phyloP scores from a whole-genome alignment of 2,888 invertebrate species.

The Dryadula phaetusa region DNA sequence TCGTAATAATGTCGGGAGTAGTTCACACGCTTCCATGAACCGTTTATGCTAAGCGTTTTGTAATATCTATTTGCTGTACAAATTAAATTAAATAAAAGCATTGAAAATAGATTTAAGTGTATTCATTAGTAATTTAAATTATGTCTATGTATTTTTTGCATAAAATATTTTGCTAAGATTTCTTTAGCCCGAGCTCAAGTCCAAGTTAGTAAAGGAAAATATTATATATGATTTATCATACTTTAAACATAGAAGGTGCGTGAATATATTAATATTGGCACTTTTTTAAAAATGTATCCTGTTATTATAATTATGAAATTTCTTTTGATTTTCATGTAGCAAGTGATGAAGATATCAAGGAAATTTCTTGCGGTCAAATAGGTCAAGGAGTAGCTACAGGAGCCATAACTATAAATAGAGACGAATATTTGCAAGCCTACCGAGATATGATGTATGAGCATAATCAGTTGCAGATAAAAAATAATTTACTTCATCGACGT shows the following conservation, averaged over 20 bases:
- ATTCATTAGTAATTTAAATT: too few relatives aligned
- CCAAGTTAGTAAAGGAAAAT: too few relatives aligned
- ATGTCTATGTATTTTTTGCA: too few relatives aligned
- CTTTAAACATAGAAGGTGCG: too few relatives aligned
- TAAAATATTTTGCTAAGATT: too few relatives aligned
- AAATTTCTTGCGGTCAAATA: slow-evolving; percentile 55
- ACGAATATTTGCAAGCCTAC: slow-evolving; percentile 69
- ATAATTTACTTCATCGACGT: slow-evolving; percentile 72
- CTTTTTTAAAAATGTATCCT: neutral
- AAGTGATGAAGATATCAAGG: slow-evolving; percentile 28
- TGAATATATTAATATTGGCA: too few relatives aligned
- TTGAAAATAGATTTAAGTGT: slow-evolving; percentile 2
- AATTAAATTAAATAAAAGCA: neutral
- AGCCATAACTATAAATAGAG: slow-evolving; percentile 63
- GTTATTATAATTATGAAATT: neutral
- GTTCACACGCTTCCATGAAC: slow-evolving; percentile 1
- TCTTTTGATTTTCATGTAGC: neutral
- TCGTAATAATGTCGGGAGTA: slow-evolving; percentile 11
- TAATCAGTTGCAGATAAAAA: slow-evolving; percentile 67
- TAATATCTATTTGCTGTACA: neutral
- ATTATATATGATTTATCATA: too few relatives aligned
- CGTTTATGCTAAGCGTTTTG: neutral
- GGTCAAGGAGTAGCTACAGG: slow-evolving; percentile 59
- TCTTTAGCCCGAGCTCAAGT: too few relatives aligned
- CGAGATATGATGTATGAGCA: slow-evolving; percentile 66